A percentile compares a stretch with the other conserved stretches of the same genome.
Evolutionary conservation across 2,113 vertebrate genomes (phyloP).

Genomic region (Gasterosteus nipponicus): DNA sequence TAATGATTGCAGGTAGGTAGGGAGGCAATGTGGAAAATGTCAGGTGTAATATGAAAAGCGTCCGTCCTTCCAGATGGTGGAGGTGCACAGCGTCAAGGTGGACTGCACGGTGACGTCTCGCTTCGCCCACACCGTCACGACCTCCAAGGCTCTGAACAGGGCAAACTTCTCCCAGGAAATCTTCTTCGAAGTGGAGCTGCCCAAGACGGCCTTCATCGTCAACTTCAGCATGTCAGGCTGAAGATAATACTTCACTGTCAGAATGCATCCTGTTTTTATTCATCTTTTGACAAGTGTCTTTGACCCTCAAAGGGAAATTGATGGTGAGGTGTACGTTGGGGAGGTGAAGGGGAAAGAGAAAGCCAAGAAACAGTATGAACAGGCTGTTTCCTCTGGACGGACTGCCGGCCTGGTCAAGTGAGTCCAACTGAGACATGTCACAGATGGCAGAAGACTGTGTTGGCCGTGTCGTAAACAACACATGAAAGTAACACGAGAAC

Average conservation of each 20-base stretch:
- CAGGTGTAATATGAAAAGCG: conserved; percentile 36
- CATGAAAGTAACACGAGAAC: not conserved
- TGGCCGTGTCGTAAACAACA: not conserved
- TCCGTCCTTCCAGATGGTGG: conserved; percentile 82
- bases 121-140: conserved; percentile 92
- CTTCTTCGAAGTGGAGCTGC: conserved; percentile 90
- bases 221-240: conserved; percentile 93
- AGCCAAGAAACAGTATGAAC: conserved; percentile 90
- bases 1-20: not conserved
- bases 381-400: conserved; percentile 88
- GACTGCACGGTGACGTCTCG: conserved; percentile 88
- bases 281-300: conserved; percentile 23
- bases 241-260: no score
- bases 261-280: conserved; percentile 19
- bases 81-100: conserved; percentile 84
- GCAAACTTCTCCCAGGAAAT: conserved; percentile 86
- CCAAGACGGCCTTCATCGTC: conserved; percentile 94
- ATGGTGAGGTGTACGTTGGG: conserved; percentile 85
- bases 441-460: not conserved
- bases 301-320: conserved; percentile 83
- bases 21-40: not conserved
- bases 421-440: conserved; percentile 59
- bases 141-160: conserved; percentile 87
- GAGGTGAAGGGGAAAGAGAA: conserved; percentile 90
- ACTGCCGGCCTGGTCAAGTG: conserved; percentile 92